Percentiles rank a stretch among this genome's conserved stretches.
Conservation (phyloP, 1,140 invertebrate genomes). For the Hyphantria cunea region DNA sequence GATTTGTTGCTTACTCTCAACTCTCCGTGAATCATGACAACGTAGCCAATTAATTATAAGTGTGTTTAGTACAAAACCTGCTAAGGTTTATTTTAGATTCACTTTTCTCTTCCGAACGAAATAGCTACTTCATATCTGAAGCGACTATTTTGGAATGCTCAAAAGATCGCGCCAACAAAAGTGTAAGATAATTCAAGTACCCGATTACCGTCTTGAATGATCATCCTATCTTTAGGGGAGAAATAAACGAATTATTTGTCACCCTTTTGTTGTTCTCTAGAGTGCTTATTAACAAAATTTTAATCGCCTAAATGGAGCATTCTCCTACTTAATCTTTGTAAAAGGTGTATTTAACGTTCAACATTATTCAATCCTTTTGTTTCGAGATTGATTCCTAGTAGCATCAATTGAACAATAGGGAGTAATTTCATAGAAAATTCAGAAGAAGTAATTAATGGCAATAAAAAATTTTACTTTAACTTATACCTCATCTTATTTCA, state of each 20-base stretch:
- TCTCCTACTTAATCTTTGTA: constrained; percentile 50
- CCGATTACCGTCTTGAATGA: constrained; percentile 29
- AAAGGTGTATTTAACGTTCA: constrained; percentile 50
- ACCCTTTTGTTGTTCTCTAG: constrained; percentile 46
- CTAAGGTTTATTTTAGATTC: too few species aligned
- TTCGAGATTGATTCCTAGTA: constrained; percentile 15
- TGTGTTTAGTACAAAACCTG: too few species aligned
- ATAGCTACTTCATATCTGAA: background rate
- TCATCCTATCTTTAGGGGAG: constrained; percentile 34
- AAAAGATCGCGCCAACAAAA: constrained; percentile 17
- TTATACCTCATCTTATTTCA: too few species aligned
- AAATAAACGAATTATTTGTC: constrained; percentile 59
- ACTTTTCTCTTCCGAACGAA: too few species aligned
- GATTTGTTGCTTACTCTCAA: too few species aligned
- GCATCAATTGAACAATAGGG: constrained; percentile 19
- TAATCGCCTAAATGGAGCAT: constrained; percentile 55
- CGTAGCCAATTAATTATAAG: too few species aligned
- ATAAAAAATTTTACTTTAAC: background rate
- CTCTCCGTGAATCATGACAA: too few species aligned
- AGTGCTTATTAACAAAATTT: constrained; percentile 54
- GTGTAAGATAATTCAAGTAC: constrained; percentile 16
- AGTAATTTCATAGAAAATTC: constrained; percentile 11
- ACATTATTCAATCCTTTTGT: constrained; percentile 51
- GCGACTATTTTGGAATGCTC: constrained; percentile 2
- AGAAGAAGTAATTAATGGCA: constrained; percentile 4